phyloP scores from a whole-genome alignment of 2,888 invertebrate genomes.

The Leptinotarsa peninsularis region DNA sequence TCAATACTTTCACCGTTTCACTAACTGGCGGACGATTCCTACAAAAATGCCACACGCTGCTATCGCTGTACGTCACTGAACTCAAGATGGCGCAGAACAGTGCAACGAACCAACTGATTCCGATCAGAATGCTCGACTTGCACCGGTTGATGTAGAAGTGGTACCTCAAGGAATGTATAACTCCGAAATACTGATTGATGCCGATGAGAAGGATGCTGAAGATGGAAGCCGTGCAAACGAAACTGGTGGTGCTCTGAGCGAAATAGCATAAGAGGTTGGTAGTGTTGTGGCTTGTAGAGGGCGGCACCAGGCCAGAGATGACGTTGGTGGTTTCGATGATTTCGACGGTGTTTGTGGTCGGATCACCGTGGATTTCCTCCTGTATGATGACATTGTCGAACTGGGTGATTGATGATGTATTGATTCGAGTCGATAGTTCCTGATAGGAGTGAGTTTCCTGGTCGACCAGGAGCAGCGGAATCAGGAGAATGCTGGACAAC shows the following conservation, averaged over 20 bases:
- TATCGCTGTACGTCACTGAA: conserved; percentile 66
- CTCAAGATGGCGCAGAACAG: conserved; percentile 65
- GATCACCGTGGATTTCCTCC: conserved; percentile 44
- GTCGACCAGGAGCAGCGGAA: conserved; percentile 70
- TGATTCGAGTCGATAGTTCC: conserved; percentile 65
- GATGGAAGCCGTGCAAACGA: conserved; percentile 72
- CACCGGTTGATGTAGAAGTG: conserved; percentile 70
- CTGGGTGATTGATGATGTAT: conserved; percentile 16
- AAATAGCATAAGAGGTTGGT: conserved; percentile 59
- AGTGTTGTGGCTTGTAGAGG: conserved; percentile 5
- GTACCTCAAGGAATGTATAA: conserved; percentile 75
- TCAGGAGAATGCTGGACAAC: conserved; percentile 66
- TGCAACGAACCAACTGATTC: conserved; percentile 68
- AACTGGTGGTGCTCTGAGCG: conserved; percentile 74
- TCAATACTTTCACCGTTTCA: conserved; percentile 58
- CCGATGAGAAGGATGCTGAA: conserved; percentile 74
- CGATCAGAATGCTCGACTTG: conserved; percentile 67
- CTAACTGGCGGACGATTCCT: conserved; percentile 43
- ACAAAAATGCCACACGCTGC: conserved; percentile 67
- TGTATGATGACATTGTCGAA: conserved; percentile 45
- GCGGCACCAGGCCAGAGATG: conserved; percentile 4
- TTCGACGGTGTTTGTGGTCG: conserved; percentile 43
- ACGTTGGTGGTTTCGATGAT: conserved; percentile 46
- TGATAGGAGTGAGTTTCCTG: conserved; percentile 54
- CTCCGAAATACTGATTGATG: conserved; percentile 75